Evolutionary conservation across 2,888 invertebrate species (phyloP).

Genomic region (Folsomia candida): DNA sequence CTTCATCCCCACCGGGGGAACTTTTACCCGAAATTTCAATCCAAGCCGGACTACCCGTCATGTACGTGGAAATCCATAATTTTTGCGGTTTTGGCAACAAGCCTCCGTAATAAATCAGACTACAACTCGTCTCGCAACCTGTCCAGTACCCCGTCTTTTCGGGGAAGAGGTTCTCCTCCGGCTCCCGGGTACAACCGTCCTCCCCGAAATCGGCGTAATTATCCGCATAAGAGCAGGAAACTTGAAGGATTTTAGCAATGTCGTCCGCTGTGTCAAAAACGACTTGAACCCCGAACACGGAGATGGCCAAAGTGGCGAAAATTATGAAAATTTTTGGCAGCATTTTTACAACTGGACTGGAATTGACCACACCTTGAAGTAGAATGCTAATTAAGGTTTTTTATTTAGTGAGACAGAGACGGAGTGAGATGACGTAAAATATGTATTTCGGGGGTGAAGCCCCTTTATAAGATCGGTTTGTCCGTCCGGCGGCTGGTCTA

Average conservation of each 20-base stretch:
- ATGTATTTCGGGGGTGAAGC: too few species aligned
- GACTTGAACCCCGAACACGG: too few species aligned
- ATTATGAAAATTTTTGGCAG: too few species aligned
- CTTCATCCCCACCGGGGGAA: neutral
- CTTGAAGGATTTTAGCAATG: neutral
- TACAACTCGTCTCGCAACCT: neutral
- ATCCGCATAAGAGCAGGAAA: neutral
- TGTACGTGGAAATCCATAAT: neutral
- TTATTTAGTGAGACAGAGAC: too few species aligned
- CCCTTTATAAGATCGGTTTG: too few species aligned
- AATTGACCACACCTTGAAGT: too few species aligned
- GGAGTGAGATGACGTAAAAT: too few species aligned
- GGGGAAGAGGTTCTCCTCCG: neutral
- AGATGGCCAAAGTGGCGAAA: too few species aligned
- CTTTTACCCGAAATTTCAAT: neutral
- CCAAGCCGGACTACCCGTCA: too few species aligned
- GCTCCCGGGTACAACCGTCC: neutral
- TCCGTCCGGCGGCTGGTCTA: too few species aligned
- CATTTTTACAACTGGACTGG: too few species aligned
- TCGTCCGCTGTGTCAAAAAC: neutral
- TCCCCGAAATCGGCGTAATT: neutral
- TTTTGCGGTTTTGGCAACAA: neutral
- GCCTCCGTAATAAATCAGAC: neutral
- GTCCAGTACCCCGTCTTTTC: neutral
- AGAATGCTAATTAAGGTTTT: too few species aligned